Conservation (phyloP, 2,797 vertebrate species). For the Amblyraja radiata region DNA sequence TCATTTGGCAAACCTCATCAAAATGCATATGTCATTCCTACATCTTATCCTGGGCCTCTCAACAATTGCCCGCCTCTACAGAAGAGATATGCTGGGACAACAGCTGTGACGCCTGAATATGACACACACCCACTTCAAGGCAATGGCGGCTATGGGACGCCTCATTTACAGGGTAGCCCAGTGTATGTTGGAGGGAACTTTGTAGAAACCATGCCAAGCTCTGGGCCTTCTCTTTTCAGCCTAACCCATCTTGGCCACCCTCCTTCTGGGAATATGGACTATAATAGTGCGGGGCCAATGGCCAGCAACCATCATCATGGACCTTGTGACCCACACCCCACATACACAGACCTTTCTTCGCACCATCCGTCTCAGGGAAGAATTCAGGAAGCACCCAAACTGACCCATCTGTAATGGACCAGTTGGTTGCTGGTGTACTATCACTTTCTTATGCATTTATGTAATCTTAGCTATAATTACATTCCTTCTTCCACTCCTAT, state of each 20-base stretch:
- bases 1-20: constrained; percentile 86
- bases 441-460: constrained; percentile 48
- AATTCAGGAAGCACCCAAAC: constrained; percentile 98
- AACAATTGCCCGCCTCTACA: constrained; percentile 84
- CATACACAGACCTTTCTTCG: constrained; percentile 92
- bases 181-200: constrained; percentile 89
- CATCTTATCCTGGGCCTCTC: constrained; percentile 78
- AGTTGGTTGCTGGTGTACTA: constrained; percentile 47
- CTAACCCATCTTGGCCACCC: constrained; percentile 85
- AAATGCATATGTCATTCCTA: constrained; percentile 78
- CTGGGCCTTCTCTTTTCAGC: constrained; percentile 85
- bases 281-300: constrained; percentile 82
- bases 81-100: constrained; percentile 82
- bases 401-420: constrained; percentile 90
- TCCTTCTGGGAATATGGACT: constrained; percentile 83
- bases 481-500: constrained; percentile 53
- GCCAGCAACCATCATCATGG: constrained; percentile 85
- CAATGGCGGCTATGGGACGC: constrained; percentile 81
- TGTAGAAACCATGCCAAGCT: constrained; percentile 82
- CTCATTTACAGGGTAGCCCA: constrained; percentile 91
- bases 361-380: constrained; percentile 98
- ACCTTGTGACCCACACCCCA: constrained; percentile 83
- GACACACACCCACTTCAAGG: constrained; percentile 84
- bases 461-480: constrained; percentile 59
- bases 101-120: constrained; percentile 83